A percentile compares a stretch with the other conserved stretches of the same genome.
Conservation (phyloP, 2,113 vertebrate genomes). For the Saccopteryx bilineata region DNA sequence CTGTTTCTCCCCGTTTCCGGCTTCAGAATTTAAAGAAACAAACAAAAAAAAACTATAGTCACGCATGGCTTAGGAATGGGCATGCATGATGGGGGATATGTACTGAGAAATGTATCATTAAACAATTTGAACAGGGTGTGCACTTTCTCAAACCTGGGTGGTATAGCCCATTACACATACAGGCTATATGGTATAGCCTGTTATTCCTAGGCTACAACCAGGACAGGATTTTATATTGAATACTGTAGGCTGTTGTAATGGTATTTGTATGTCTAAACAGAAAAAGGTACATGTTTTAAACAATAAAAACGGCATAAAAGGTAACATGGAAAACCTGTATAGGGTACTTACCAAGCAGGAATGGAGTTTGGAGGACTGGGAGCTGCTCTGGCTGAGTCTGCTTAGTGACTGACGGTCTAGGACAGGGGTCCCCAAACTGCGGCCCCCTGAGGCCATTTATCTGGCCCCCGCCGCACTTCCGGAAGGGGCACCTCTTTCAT, state of each 20-base stretch:
- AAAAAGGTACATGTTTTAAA: too few relatives aligned
- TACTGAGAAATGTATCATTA: neutral
- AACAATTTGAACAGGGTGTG: neutral
- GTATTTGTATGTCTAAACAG: neutral
- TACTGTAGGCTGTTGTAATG: neutral
- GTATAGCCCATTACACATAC: too few relatives aligned
- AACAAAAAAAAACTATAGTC: neutral
- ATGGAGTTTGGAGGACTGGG: neutral
- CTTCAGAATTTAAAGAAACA: too few relatives aligned
- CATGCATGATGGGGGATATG: neutral
- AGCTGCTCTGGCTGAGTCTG: too few relatives aligned
- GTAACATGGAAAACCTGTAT: neutral
- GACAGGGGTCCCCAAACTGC: too few relatives aligned
- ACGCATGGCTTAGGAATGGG: neutral
- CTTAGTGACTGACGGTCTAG: neutral
- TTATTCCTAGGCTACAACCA: neutral
- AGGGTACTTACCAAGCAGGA: neutral
- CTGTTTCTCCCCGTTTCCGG: too few relatives aligned
- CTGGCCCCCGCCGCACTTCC: too few relatives aligned
- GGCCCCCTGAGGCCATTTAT: too few relatives aligned
- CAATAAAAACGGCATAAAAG: neutral
- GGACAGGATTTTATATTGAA: neutral
- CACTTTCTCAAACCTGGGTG: too few relatives aligned
- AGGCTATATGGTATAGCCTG: too few relatives aligned
- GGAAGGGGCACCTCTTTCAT: too few relatives aligned